Conservation (phyloP, 1,140 invertebrate species). For the Lamellibrachia luymesi region DNA sequence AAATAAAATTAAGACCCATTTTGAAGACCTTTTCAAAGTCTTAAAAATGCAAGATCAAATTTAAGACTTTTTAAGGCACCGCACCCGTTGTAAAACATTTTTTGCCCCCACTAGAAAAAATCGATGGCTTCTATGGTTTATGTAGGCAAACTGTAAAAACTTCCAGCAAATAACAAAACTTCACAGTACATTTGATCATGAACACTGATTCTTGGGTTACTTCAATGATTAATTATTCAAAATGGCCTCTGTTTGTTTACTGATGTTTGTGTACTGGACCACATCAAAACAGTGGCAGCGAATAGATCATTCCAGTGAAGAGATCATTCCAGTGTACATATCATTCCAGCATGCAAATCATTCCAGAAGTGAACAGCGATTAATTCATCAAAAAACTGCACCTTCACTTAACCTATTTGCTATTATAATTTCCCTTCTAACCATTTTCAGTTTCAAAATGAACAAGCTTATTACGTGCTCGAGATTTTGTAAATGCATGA, state of each 20-base stretch:
- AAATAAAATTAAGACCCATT: too few relatives aligned
- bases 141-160: not conserved
- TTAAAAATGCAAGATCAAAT: too few relatives aligned
- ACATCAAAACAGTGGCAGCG: not conserved
- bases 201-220: not conserved
- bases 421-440: too few relatives aligned
- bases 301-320: too few relatives aligned
- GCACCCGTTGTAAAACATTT: too few relatives aligned
- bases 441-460: not conserved
- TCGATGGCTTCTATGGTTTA: not conserved
- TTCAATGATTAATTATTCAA: not conserved
- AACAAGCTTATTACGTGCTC: not conserved
- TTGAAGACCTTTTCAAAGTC: too few relatives aligned
- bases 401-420: not conserved
- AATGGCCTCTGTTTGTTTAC: not conserved
- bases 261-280: not conserved
- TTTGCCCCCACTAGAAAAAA: too few relatives aligned
- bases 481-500: too few relatives aligned
- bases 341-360: not conserved
- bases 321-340: too few relatives aligned
- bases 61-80: too few relatives aligned
- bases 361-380: not conserved
- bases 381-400: not conserved
- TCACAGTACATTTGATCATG: not conserved
- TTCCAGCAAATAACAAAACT: not conserved